Evolutionary conservation across 2,113 vertebrate genomes (phyloP).

Genomic region (Hipposideros armiger): DNA sequence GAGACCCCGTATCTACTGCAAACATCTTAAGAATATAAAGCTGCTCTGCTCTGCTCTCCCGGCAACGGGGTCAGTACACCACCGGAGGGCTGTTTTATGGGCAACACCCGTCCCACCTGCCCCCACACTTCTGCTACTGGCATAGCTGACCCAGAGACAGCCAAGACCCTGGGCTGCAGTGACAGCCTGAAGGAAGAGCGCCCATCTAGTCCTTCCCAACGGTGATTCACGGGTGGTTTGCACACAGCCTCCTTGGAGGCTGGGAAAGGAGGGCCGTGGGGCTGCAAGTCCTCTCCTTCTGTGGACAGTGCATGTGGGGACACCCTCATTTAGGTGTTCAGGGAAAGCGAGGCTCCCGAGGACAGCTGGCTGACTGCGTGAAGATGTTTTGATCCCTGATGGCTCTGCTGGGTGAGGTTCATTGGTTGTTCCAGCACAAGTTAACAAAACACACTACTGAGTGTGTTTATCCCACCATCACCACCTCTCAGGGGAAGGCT

Average conservation of each 20-base stretch:
- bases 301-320: accelerated
- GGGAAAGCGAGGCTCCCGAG: not conserved
- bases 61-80: not conserved
- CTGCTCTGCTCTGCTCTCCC: not conserved
- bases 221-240: not conserved
- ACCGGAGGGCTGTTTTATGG: not conserved
- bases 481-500: not conserved
- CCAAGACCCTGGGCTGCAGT: not conserved
- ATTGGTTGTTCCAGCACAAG: not conserved
- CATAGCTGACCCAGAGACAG: not conserved
- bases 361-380: not conserved
- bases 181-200: not conserved
- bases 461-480: not conserved
- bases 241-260: not conserved
- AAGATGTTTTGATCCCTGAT: constrained; percentile 26
- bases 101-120: not conserved
- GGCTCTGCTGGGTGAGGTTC: not conserved
- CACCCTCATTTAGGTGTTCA: not conserved
- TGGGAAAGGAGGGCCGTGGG: not conserved
- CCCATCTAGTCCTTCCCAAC: not conserved
- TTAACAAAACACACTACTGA: not conserved
- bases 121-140: not conserved
- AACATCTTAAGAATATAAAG: not conserved
- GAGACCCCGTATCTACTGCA: not conserved
- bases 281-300: not conserved